A percentile compares a stretch with the other conserved stretches of the same genome.
These are phyloP conservation scores for Drosophila pseudoobscura DNA, from an alignment of 1,140 invertebrate species.

Conservation along the genomic window DNA sequence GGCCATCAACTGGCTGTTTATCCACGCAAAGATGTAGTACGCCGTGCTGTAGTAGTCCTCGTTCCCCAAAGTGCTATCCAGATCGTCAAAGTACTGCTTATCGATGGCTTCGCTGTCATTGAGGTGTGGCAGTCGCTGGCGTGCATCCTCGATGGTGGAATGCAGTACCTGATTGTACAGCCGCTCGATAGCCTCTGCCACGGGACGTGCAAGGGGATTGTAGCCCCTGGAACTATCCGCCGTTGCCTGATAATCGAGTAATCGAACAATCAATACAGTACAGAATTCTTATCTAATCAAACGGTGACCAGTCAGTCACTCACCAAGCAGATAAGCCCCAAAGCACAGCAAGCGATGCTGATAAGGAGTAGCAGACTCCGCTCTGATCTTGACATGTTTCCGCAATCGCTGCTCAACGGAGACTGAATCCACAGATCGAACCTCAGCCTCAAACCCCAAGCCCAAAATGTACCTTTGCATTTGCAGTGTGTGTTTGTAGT, in stretches of 20 bases:
- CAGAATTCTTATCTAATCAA: background rate
- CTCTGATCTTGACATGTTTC: constrained; percentile 38
- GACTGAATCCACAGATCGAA: constrained; percentile 25
- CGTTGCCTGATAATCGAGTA: constrained; percentile 19
- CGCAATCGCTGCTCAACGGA: constrained; percentile 26
- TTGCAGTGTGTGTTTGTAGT: background rate
- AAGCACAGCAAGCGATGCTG: constrained; percentile 19
- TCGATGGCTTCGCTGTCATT: constrained; percentile 54
- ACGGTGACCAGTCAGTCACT: constrained; percentile 3
- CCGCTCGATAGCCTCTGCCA: constrained; percentile 39
- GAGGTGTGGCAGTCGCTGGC: constrained; percentile 14
- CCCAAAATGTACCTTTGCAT: background rate
- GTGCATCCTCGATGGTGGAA: constrained; percentile 34
- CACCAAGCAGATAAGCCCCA: constrained; percentile 36
- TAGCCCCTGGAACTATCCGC: constrained; percentile 1
- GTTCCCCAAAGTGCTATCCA: constrained; percentile 34
- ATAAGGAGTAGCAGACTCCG: constrained; percentile 30
- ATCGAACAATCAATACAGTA: constrained; percentile 10
- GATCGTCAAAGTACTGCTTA: constrained; percentile 51
- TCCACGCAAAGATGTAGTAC: constrained; percentile 54
- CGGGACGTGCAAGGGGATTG: background rate
- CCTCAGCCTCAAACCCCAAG: background rate
- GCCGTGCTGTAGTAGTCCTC: constrained; percentile 58
- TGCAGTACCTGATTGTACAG: constrained; percentile 57
- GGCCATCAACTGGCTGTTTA: constrained; percentile 44